Percentiles rank a stretch among this genome's conserved stretches.
These are phyloP conservation scores for Ametastegia equiseti DNA, from an alignment of 2,888 invertebrate species.

Conservation along the genomic window DNA sequence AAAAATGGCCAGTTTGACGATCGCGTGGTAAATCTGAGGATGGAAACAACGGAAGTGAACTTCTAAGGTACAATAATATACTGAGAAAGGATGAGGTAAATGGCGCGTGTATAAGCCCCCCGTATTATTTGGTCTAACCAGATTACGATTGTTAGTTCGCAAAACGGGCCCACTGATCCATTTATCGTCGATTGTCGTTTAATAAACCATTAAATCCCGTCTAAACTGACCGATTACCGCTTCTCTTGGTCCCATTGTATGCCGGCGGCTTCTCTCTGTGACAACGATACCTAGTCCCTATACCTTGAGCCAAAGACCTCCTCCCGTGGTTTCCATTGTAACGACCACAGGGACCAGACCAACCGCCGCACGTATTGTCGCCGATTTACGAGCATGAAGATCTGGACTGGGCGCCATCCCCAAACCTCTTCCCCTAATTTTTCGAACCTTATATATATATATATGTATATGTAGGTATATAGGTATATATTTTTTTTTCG, in stretches of 20 bases:
- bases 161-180: slow-evolving; percentile 36
- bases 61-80: background rate
- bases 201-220: slow-evolving; percentile 50
- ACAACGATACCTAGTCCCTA: slow-evolving; percentile 54
- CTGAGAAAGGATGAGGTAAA: background rate
- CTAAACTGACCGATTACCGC: slow-evolving; percentile 52
- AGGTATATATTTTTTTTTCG: background rate
- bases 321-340: slow-evolving; percentile 28
- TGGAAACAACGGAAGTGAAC: slow-evolving; percentile 14
- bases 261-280: slow-evolving; percentile 50
- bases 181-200: slow-evolving; percentile 45
- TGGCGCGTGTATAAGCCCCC: slow-evolving; percentile 24
- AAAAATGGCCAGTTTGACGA: no score
- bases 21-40: background rate
- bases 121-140: slow-evolving; percentile 41
- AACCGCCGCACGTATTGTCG: slow-evolving; percentile 31
- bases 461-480: no score
- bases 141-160: slow-evolving; percentile 44
- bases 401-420: background rate
- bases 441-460: background rate
- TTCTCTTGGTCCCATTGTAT: slow-evolving; percentile 52
- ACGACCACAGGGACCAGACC: slow-evolving; percentile 4
- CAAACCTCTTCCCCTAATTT: background rate
- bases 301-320: background rate
- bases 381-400: slow-evolving; percentile 41